phyloP scores from a whole-genome alignment of 2,113 vertebrate species.

The Ursus arctos region DNA sequence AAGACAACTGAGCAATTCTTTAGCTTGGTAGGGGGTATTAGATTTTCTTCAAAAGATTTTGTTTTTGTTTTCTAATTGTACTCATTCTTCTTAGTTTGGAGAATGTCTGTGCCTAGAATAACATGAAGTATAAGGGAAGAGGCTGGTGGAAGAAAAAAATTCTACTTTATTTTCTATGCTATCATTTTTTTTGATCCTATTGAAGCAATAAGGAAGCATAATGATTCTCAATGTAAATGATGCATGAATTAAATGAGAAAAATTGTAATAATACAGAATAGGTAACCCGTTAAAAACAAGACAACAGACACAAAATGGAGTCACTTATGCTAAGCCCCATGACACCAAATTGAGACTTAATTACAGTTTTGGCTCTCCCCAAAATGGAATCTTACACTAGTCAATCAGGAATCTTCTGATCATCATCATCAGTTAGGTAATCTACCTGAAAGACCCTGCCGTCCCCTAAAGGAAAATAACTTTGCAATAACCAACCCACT shows the following conservation, averaged over 20 bases:
- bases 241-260: neutral
- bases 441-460: neutral
- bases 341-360: neutral
- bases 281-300: neutral
- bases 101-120: neutral
- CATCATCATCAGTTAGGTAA: neutral
- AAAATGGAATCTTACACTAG: neutral
- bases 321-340: neutral
- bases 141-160: neutral
- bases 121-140: neutral
- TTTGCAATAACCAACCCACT: neutral
- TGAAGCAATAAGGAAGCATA: neutral
- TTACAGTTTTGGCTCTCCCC: neutral
- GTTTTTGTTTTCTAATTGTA: constrained; percentile 47
- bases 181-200: neutral
- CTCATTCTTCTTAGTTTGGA: constrained; percentile 55
- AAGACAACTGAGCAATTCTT: constrained; percentile 54
- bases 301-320: neutral
- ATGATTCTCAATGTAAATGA: neutral
- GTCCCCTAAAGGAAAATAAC: neutral
- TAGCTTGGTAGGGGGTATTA: neutral
- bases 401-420: neutral
- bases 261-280: neutral
- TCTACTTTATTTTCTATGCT: neutral
- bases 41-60: constrained; percentile 33